These are phyloP conservation scores for Sarcophaga peregrina DNA, from an alignment of 1,140 invertebrate species.

Conservation along the genomic window DNA sequence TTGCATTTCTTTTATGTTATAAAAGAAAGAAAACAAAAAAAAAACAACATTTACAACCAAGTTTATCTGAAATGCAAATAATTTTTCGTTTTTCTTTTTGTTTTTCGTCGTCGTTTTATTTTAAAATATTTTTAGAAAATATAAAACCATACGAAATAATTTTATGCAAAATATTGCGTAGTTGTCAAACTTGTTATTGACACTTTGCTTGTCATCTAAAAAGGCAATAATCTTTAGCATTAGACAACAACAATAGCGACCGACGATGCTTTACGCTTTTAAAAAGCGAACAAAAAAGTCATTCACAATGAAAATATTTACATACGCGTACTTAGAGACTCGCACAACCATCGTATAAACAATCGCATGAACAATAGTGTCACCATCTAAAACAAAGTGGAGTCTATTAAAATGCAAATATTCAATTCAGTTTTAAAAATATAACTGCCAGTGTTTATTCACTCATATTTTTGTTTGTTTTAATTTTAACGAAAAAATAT, in stretches of 20 bases:
- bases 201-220: not conserved
- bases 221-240: conserved; percentile 13
- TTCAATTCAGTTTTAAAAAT: not conserved
- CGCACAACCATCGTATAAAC: not conserved
- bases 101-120: too few relatives aligned
- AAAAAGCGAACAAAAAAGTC: not conserved
- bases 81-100: too few relatives aligned
- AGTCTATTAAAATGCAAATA: conserved; percentile 14
- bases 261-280: not conserved
- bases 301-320: not conserved
- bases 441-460: not conserved
- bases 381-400: not conserved
- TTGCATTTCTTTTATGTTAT: too few relatives aligned
- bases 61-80: too few relatives aligned
- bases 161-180: conserved; percentile 4
- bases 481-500: too few relatives aligned
- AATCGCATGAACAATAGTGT: not conserved
- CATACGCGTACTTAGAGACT: not conserved
- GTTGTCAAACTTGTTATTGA: not conserved
- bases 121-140: conserved; percentile 17
- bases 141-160: too few relatives aligned
- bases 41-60: too few relatives aligned
- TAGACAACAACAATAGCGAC: conserved; percentile 4
- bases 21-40: not conserved
- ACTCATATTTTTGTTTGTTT: too few relatives aligned